Conservation (phyloP, 2,797 vertebrate genomes). For the Neoniphon sammara region DNA sequence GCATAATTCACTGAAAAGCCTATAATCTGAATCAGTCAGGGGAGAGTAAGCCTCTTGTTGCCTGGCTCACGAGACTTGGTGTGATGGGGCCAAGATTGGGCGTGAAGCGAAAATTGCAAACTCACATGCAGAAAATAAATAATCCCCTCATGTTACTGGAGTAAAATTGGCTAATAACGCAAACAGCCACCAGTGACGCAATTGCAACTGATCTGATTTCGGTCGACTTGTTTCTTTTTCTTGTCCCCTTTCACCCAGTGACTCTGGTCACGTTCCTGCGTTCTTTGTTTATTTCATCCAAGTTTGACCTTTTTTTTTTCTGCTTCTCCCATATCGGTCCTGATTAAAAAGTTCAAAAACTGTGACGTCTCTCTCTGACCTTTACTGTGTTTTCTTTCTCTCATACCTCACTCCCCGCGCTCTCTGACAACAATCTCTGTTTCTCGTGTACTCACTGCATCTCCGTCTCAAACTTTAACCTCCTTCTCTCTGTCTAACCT, state of each 20-base stretch:
- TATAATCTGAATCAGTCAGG: constrained; percentile 61
- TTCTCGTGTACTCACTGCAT: constrained; percentile 16
- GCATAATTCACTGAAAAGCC: constrained; percentile 49
- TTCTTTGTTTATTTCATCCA: constrained; percentile 47
- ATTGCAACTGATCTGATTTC: constrained; percentile 56
- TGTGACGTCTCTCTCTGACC: constrained; percentile 47
- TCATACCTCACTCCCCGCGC: background rate
- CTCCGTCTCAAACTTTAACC: background rate
- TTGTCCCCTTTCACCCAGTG: constrained; percentile 43
- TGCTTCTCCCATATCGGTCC: constrained; percentile 25
- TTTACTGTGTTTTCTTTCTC: constrained; percentile 48
- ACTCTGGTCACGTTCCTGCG: constrained; percentile 42
- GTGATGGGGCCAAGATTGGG: constrained; percentile 48
- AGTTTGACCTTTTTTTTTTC: constrained; percentile 21
- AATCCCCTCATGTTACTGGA: constrained; percentile 54
- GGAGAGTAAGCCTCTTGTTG: constrained; percentile 69
- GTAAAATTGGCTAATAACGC: constrained; percentile 47
- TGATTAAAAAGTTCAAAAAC: constrained; percentile 40
- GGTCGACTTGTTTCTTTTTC: constrained; percentile 23
- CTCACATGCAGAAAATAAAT: constrained; percentile 52
- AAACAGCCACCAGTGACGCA: constrained; percentile 65
- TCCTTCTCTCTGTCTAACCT: background rate
- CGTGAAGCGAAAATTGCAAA: constrained; percentile 53
- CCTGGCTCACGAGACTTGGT: constrained; percentile 45
- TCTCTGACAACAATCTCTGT: constrained; percentile 28